Base-by-base conservation (phyloP, 2,888 invertebrate genomes). In the Andrena haemorrhoa region DNA sequence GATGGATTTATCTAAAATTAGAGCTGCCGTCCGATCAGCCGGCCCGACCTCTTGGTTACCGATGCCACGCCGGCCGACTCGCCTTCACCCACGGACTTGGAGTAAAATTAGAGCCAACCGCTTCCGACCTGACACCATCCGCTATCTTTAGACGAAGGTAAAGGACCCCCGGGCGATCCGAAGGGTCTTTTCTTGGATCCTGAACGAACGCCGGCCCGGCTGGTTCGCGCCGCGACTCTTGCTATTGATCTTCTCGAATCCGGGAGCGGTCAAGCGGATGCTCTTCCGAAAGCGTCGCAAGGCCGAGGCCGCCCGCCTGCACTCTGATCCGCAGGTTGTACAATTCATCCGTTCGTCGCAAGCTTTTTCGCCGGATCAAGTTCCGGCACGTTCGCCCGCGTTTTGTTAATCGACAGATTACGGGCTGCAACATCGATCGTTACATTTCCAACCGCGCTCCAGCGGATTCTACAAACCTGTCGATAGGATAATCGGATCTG, bases 1-100 rank as follows among this genome's bases (percentile, higher is more conserved):
- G 83, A 87, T 76, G 68, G 83, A 88, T 89, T 89, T 85, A 86
- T 88, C 86, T 90, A 86, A 88, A 88, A 88, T 86, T 88, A 89
- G 89, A 88, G 82, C 69, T 26, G 64, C 71, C 80, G 76, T 73
- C 61, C 72, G 64, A 83, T 84, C 85, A 69, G 74, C 79, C 75
- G 68, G 35, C 58, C 64, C 63, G 74, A 58, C 66, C 12, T 74
- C n/a, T 80, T 31, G 71, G 20, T 79, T 58, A 73, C 75, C 79
- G 73, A 65, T 71, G 78, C 58, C 72, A 76, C 49, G 66, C 23
- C 53, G 56, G 53, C 47, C 49, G 61, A 23, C 26, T 56, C 69
- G 47, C 66, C 20, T 63, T 58, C 26, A 12, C 31, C 71, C 29
- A 29, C 41, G 20, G 35, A 41, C 53, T 56, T 49, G 26, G 66